These are phyloP conservation scores for Liodrosophila aerea DNA, from an alignment of 2,888 invertebrate genomes.

Conservation along the genomic window DNA sequence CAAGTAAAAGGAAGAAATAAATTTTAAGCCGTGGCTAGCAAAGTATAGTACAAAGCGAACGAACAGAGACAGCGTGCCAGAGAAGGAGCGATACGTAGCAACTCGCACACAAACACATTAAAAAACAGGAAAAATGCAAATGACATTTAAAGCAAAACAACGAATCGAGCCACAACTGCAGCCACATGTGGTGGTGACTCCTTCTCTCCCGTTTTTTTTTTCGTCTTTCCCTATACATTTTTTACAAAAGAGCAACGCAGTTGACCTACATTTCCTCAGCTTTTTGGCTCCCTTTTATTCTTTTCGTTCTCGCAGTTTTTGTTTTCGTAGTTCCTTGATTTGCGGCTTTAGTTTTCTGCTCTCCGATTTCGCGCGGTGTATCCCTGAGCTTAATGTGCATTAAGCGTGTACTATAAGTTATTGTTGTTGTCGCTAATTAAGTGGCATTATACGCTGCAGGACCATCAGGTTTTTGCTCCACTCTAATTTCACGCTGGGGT, in stretches of 20 bases:
- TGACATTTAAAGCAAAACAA: conserved; percentile 66
- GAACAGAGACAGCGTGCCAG: background rate
- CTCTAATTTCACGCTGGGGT: background rate
- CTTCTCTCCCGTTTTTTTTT: conserved; percentile 10
- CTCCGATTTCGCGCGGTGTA: conserved; percentile 27
- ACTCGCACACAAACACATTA: conserved; percentile 17
- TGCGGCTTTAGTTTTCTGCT: conserved; percentile 48
- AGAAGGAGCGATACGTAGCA: background rate
- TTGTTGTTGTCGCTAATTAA: conserved; percentile 49
- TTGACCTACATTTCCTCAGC: conserved; percentile 63
- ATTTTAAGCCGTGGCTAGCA: conserved; percentile 37
- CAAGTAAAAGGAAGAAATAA: conserved; percentile 73
- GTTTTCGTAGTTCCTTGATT: conserved; percentile 32
- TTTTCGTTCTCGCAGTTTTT: conserved; percentile 22
- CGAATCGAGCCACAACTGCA: conserved; percentile 33
- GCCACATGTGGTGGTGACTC: conserved; percentile 36
- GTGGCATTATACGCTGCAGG: conserved; percentile 37
- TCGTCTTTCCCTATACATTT: conserved; percentile 26
- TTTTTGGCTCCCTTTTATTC: conserved; percentile 8
- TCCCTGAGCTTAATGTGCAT: conserved; percentile 43
- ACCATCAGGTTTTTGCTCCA: conserved; percentile 9
- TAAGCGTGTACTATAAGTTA: conserved; percentile 31
- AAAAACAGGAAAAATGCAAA: conserved; percentile 54
- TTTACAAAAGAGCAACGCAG: conserved; percentile 48
- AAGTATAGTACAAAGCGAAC: too few relatives aligned